Base-by-base conservation (phyloP, 2,797 vertebrate species). In the Liasis olivaceus region DNA sequence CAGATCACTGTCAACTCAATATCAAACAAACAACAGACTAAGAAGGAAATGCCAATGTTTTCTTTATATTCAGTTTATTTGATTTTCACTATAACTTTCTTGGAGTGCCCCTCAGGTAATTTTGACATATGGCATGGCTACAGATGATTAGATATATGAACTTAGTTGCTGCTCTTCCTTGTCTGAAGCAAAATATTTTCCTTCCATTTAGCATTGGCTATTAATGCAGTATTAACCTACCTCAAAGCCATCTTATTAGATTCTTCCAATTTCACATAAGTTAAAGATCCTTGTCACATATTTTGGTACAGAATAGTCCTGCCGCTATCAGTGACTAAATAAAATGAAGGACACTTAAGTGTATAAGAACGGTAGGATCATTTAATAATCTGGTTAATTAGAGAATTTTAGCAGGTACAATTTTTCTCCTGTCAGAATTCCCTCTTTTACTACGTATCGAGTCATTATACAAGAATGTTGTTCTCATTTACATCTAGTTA, bases 101-200 rank as follows among this genome's bases (percentile, higher is more conserved):
- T 56, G n/a, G 47, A 84, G 93, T 91, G 91, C 24, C 93, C 56
- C 26, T 93, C 87, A 91, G 88, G 94, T 17, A 58, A 4, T 90
- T 93, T 31, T 88, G 42, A 88, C 17, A 81, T 88, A 89, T 90
- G 72, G 94, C 62, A 28, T 93, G 24, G 7, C 1, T 90, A 87
- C 64, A 91, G 56, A 60, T 90, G 58, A 90, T 62, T 92, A 69
- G 14, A 93, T 63, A 24, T 88, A 58, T 22, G 92, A 59, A 89
- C 72, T 81, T n/a, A 3, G 0, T 89, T 64, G 6, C 36, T 92
- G 72, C 89, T 94, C 0, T 84, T 88, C 86, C 88, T 92, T 94
- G 28, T 77, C 84, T 88, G 86, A 93, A 94, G 94, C 93, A 84
- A 63, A 92, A 86, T 62, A 81, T 94, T 66, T 51, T 7, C 20